Evolutionary conservation across 2,113 vertebrate genomes (phyloP), one percentile per base, ranked within the genome.

Genomic region (Salvator merianae): DNA sequence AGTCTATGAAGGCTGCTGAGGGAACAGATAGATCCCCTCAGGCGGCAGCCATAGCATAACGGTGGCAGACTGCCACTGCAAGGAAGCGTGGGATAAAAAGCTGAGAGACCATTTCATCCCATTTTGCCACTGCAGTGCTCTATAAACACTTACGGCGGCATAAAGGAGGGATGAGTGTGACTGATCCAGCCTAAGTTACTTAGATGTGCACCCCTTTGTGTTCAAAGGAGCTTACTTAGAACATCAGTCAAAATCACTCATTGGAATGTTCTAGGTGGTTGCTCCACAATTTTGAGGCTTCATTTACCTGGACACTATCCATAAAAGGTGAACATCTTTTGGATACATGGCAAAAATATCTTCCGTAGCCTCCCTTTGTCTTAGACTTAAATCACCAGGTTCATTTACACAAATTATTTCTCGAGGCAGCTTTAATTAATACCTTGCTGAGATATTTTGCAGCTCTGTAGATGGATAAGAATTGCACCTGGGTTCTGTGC

Each of bases 381-480:
- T 84, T 65, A 50, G 66, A 36, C 63, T 71, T 63, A 88, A 92
- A 89, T 59, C 1, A 1, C 87, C 36, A 73, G 53, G 20, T 89
- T 91, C 70, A 86, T 82, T 94, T 90, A 84, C 38, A 90, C 66
- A 73, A 91, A 85, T 82, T 73, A 77, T 90, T 93, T 92, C 85
- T 90, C 72, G 87, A 93, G 91, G 63, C 75, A 81, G n/a, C 1
- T 82, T 36, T 0, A 6, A 75, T 86, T 88, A 91, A 92, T 87
- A 90, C 83, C 72, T 88, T 63, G 30, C 47, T 86, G 87, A 92
- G 84, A 59, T 75, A 69, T 88, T 93, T 95, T 93, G 91, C 86
- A 95, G 83, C 30, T 1, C 50, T 40, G 77, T 62, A 38, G 87
- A 89, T 84, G 81, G 86, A 93, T 88, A 82, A 50, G 50, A 90